Evolutionary conservation across 2,797 vertebrate genomes (phyloP), one percentile per base, ranked within the genome.

Genomic region (Synaphobranchus kaupii): DNA sequence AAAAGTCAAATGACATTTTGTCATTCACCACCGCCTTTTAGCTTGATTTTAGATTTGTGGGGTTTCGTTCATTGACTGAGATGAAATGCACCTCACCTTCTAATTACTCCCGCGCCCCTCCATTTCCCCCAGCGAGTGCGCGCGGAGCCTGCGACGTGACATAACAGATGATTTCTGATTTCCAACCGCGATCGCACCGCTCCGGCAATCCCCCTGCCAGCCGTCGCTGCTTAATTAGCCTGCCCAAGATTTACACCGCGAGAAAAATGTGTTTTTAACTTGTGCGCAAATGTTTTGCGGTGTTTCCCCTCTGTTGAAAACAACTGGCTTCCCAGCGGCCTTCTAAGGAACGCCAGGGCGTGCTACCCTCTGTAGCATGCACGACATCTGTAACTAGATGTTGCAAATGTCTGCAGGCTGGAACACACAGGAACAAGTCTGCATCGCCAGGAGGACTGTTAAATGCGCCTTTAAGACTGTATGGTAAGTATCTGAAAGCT

Each of bases 161-260:
- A 66, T 84, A 63, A 84, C 82, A 66, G 85, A 73, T 68, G 88
- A 47, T 68, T 78, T 88, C 63, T 84, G 84, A 83, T 86, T 86
- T 60, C 88, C 85, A 50, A 52, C 84, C 34, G 76, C 78, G 78
- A 86, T 81, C 50, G 68, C 81, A 76, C 50, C 44, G 39, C 63
- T 81, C 63, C 8, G 63, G 50, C 87, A 85, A 48, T 88, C 84
- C 68, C 78, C 83, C 34, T 89, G 89, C 93, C 94, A 94, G 91
- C 94, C 94, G 93, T 93, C 90, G 89, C 63, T 88, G 92, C 92
- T 94, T 95, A 95, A 96, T 96, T 95, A 95, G 91, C 93, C 91
- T 91, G 91, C 93, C 93, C 88, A 90, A 90, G 91, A 91, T 90
- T 94, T 94, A 90, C 92, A 92, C 90, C 84, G 91, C 93, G 91